phyloP scores from a whole-genome alignment of 1,140 invertebrate species.

The Drosophila kepulauana region DNA sequence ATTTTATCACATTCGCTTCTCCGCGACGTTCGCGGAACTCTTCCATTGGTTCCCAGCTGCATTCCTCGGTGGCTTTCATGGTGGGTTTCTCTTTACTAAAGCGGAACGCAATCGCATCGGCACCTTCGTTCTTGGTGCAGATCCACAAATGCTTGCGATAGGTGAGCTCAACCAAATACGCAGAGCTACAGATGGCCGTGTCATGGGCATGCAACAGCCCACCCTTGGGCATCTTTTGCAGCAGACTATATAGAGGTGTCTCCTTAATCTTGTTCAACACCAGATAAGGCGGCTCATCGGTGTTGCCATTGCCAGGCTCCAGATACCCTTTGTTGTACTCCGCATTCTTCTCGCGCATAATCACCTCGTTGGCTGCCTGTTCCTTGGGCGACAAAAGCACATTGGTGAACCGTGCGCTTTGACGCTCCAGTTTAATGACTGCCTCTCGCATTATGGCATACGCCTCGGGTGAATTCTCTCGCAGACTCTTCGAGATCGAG shows the following conservation, averaged over 20 bases:
- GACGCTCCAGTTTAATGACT: conserved; percentile 39
- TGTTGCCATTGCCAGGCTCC: conserved; percentile 43
- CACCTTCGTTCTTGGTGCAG: conserved; percentile 49
- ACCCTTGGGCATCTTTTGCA: conserved; percentile 90
- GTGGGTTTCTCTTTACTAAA: conserved; percentile 84
- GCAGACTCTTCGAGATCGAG: conserved; percentile 38
- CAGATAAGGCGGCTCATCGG: conserved; percentile 87
- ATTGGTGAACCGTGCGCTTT: conserved; percentile 17
- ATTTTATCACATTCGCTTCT: conserved; percentile 34
- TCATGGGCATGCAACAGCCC: conserved; percentile 91
- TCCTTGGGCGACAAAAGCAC: conserved; percentile 48
- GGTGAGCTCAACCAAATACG: conserved; percentile 85
- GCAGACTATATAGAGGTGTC: conserved; percentile 89
- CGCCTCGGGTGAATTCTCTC: conserved; percentile 37
- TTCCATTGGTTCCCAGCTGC: conserved; percentile 87
- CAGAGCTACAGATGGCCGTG: conserved; percentile 87
- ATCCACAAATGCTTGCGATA: conserved; percentile 67
- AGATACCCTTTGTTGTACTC: conserved; percentile 50
- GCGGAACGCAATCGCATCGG: conserved; percentile 71
- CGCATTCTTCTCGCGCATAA: conserved; percentile 41
- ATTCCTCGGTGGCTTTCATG: conserved; percentile 40
- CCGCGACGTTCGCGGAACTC: conserved; percentile 84
- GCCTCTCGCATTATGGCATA: conserved; percentile 36
- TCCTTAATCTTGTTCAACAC: conserved; percentile 87
- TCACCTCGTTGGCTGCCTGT: conserved; percentile 47